A percentile compares a stretch with the other conserved stretches of the same genome.
Conservation (phyloP, 1,140 invertebrate genomes). For the Bilobella aurantiaca region DNA sequence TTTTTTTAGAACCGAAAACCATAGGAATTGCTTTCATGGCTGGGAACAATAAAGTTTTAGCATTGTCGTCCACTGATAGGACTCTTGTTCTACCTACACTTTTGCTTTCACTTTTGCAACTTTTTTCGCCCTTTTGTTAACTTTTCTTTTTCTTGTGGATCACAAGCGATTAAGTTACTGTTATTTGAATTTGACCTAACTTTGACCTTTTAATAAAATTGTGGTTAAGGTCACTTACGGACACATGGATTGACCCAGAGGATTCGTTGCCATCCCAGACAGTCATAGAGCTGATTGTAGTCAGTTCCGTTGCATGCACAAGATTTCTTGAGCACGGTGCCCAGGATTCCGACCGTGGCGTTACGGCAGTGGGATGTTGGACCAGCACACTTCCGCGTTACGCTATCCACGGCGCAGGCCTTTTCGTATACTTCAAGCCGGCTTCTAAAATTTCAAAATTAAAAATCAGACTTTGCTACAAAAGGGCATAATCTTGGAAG, state of each 20-base stretch:
- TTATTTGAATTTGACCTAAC: too few species aligned
- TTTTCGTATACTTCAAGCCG: constrained; percentile 77
- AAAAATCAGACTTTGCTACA: too few species aligned
- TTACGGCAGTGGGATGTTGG: constrained; percentile 63
- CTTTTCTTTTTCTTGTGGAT: too few species aligned
- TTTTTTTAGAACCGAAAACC: neutral
- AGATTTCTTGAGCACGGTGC: constrained; percentile 67
- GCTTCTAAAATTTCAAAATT: constrained; percentile 51
- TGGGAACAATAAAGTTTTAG: neutral
- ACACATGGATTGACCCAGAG: constrained; percentile 85
- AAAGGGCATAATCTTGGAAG: too few species aligned
- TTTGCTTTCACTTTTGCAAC: too few species aligned
- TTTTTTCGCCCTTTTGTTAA: too few species aligned
- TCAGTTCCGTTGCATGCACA: constrained; percentile 76
- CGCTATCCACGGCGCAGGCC: constrained; percentile 74
- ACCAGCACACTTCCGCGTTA: constrained; percentile 79
- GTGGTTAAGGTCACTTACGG: constrained; percentile 50
- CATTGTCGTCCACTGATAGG: neutral
- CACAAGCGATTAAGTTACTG: too few species aligned
- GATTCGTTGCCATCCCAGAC: constrained; percentile 76
- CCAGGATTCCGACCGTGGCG: constrained; percentile 71
- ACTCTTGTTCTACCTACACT: too few species aligned
- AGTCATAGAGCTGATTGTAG: constrained; percentile 68
- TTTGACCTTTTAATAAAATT: neutral
- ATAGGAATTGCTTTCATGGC: neutral